These are phyloP conservation scores for Spilarctia lutea DNA, from an alignment of 2,888 invertebrate genomes.

Conservation along the genomic window DNA sequence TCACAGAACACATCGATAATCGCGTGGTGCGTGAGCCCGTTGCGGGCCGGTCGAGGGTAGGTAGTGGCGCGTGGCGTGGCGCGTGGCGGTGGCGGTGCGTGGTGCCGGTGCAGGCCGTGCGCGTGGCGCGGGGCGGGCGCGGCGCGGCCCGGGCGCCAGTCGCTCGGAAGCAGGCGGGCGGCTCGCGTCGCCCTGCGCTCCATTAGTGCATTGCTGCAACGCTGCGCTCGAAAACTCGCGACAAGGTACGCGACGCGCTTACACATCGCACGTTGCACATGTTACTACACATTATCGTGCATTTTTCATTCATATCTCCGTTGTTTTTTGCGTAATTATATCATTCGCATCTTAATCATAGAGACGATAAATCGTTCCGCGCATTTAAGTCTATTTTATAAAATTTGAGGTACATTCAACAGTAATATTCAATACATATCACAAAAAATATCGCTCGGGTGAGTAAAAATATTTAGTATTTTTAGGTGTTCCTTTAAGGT, in stretches of 20 bases:
- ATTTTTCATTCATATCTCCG: slow-evolving; percentile 73
- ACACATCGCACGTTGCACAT: slow-evolving; percentile 60
- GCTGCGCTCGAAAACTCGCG: slow-evolving; percentile 72
- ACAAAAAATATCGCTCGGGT: slow-evolving; percentile 36
- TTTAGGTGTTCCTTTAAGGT: slow-evolving; percentile 28
- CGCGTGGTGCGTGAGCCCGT: slow-evolving; percentile 79
- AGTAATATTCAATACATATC: slow-evolving; percentile 31
- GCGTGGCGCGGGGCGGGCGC: slow-evolving; percentile 67
- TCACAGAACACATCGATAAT: slow-evolving; percentile 83
- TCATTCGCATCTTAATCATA: slow-evolving; percentile 47
- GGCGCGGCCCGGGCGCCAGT: slow-evolving; percentile 83
- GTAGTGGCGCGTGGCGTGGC: slow-evolving; percentile 53
- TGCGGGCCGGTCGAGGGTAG: slow-evolving; percentile 60
- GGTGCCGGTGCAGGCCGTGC: slow-evolving; percentile 70
- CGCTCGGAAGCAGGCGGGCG: slow-evolving; percentile 81
- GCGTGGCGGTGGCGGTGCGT: slow-evolving; percentile 64
- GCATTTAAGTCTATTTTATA: slow-evolving; percentile 41
- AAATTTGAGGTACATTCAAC: slow-evolving; percentile 36
- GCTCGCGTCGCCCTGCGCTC: slow-evolving; percentile 76
- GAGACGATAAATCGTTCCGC: slow-evolving; percentile 29
- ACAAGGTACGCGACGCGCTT: slow-evolving; percentile 67
- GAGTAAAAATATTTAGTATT: slow-evolving; percentile 42
- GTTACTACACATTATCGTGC: slow-evolving; percentile 60
- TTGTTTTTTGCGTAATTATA: slow-evolving; percentile 52
- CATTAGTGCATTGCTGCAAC: slow-evolving; percentile 70